These are phyloP conservation scores for Simalia tracyae DNA, from an alignment of 2,797 vertebrate genomes.

Conservation along the genomic window DNA sequence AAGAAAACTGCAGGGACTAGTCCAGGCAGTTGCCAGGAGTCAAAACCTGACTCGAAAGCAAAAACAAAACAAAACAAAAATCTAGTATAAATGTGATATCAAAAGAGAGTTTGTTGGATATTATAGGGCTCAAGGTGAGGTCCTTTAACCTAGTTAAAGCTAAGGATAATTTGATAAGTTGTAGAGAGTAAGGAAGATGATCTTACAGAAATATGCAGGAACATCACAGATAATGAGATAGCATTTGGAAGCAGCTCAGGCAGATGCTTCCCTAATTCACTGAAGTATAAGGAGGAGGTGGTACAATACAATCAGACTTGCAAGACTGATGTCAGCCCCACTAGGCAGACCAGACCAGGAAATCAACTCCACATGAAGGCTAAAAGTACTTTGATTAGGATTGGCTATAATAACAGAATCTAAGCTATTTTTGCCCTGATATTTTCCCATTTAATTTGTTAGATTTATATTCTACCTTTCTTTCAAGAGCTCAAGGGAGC, in stretches of 20 bases:
- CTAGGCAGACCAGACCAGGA: background rate
- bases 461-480: background rate
- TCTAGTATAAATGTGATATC: background rate
- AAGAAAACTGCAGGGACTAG: background rate
- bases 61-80: background rate
- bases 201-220: background rate
- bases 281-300: background rate
- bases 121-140: background rate
- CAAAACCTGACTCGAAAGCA: background rate
- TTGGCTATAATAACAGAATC: background rate
- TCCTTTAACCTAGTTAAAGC: background rate
- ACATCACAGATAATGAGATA: background rate
- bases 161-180: background rate
- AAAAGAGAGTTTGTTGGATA: background rate
- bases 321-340: background rate
- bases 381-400: background rate
- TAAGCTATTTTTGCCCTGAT: background rate
- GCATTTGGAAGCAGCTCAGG: background rate
- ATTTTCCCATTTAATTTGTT: background rate
- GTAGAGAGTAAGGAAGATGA: background rate
- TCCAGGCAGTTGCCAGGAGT: background rate
- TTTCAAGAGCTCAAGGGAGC: no score
- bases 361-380: background rate
- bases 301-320: background rate
- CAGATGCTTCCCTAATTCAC: background rate